Conservation (phyloP, 2,113 vertebrate genomes). For the Girardinichthys multiradiatus region DNA sequence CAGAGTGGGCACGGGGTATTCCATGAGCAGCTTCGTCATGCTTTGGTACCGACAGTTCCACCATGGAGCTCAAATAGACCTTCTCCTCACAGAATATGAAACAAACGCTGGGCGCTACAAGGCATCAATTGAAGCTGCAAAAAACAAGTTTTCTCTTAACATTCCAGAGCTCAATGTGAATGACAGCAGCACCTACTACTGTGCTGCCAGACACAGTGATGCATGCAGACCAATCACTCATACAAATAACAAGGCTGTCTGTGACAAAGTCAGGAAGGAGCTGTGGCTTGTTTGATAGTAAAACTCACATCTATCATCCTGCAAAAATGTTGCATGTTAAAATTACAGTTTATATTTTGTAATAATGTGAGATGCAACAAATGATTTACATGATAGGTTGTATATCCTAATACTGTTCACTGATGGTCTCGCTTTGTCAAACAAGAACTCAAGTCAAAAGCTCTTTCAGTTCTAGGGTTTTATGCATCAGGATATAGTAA, state of each 20-base stretch:
- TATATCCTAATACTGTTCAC: too few relatives aligned
- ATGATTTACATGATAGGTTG: too few relatives aligned
- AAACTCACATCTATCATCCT: too few relatives aligned
- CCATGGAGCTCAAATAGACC: constrained; percentile 27
- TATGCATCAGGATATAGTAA: background rate
- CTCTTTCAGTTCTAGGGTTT: background rate
- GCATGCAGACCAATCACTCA: constrained; percentile 7
- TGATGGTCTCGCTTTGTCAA: too few relatives aligned
- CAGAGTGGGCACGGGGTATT: constrained; percentile 39
- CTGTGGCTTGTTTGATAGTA: constrained; percentile 18
- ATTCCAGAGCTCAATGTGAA: constrained; percentile 15
- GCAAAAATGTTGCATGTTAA: too few relatives aligned
- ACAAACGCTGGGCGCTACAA: background rate
- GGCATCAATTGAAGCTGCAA: background rate
- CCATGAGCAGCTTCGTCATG: constrained; percentile 68
- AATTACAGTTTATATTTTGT: too few relatives aligned
- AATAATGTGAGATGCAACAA: too few relatives aligned
- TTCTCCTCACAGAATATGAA: constrained; percentile 51
- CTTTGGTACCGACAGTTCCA: constrained; percentile 62
- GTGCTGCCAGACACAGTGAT: constrained; percentile 72
- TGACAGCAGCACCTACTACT: constrained; percentile 73
- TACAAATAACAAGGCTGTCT: constrained; percentile 56
- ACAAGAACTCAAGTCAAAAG: too few relatives aligned
- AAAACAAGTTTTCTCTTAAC: constrained; percentile 64
- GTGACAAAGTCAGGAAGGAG: constrained; percentile 22